Evolutionary conservation across 1,140 invertebrate species (phyloP).

Genomic region (Oedothorax gibbosus): DNA sequence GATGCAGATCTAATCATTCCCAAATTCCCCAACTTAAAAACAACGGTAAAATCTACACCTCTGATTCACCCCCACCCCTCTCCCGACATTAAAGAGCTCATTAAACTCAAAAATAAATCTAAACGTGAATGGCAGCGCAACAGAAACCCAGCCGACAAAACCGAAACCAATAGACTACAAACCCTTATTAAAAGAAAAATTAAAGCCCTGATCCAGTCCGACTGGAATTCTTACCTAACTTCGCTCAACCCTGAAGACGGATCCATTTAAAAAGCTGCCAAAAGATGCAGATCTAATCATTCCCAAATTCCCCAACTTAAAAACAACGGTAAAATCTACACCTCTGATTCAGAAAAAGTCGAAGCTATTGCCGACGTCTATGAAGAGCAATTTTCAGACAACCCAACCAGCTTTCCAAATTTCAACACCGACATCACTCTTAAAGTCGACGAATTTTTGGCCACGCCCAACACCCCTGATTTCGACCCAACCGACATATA

Average conservation of each 20-base stretch:
- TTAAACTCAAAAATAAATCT: not conserved
- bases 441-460: not conserved
- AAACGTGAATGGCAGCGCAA: not conserved
- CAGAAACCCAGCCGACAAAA: not conserved
- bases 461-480: not conserved
- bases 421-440: not conserved
- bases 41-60: too few relatives aligned
- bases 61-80: too few relatives aligned
- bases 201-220: not conserved
- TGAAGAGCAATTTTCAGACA: not conserved
- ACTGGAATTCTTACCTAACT: not conserved
- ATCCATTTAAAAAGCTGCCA: not conserved
- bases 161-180: not conserved
- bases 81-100: not conserved
- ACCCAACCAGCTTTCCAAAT: not conserved
- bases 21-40: too few relatives aligned
- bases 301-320: not conserved
- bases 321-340: not conserved
- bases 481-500: not conserved
- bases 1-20: too few relatives aligned
- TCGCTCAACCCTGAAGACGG: not conserved
- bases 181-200: not conserved
- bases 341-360: not conserved
- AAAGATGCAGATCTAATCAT: not conserved
- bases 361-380: not conserved